A percentile compares a stretch with the other conserved stretches of the same genome.
phyloP scores from a whole-genome alignment of 2,113 vertebrate species.

The Campylomormyrus numenius region DNA sequence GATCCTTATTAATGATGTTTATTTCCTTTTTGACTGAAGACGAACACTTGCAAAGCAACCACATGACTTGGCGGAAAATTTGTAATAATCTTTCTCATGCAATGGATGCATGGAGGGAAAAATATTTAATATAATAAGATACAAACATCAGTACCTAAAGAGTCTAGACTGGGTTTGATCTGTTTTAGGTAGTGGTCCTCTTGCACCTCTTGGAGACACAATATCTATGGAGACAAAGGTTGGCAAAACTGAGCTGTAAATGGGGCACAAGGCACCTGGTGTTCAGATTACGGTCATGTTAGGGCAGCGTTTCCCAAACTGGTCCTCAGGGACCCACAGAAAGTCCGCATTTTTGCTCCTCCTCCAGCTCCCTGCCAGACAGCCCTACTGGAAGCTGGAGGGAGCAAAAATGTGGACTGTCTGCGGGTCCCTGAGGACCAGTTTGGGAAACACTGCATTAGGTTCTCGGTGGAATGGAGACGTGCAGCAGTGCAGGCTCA shows the following conservation, averaged over 20 bases:
- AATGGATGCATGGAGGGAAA: not conserved
- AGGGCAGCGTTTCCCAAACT: not conserved
- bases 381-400: not conserved
- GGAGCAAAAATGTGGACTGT: not conserved
- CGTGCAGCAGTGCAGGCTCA: not conserved
- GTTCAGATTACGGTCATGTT: not conserved
- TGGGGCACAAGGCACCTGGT: not conserved
- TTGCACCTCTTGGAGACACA: slow-evolving; percentile 97
- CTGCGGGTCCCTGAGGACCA: not conserved
- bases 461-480: not conserved
- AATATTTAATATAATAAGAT: not conserved
- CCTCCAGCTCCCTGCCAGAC: not conserved
- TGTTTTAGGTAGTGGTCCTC: slow-evolving; percentile 82
- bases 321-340: not conserved
- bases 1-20: not conserved
- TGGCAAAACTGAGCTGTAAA: not conserved
- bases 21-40: not conserved
- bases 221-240: slow-evolving; percentile 63
- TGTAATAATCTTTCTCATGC: not conserved
- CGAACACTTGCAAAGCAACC: not conserved
- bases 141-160: slow-evolving; percentile 59
- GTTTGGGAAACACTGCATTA: not conserved
- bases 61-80: not conserved
- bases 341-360: not conserved
- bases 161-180: slow-evolving; percentile 81